Conservation (phyloP, 2,797 vertebrate genomes). For the Tapirus indicus region DNA sequence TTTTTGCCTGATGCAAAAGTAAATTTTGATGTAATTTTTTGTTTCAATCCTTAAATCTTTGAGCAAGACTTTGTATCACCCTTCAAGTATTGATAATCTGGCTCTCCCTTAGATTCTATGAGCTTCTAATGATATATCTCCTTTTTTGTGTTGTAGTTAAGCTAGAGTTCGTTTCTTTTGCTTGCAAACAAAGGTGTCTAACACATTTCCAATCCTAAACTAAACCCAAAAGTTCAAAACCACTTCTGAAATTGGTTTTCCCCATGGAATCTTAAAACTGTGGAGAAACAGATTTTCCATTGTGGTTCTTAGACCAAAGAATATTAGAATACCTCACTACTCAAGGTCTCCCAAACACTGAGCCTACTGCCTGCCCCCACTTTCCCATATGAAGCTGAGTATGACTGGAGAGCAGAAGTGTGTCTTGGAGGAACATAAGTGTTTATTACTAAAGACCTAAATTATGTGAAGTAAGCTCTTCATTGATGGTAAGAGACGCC, state of each 20-base stretch:
- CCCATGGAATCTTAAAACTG: not conserved
- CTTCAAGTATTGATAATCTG: not conserved
- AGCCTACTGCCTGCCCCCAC: not conserved
- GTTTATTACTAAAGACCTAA: not conserved
- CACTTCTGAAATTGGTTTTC: not conserved
- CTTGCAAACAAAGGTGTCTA: slow-evolving; percentile 34
- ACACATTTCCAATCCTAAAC: not conserved
- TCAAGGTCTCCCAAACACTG: not conserved
- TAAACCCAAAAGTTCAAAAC: slow-evolving; percentile 45
- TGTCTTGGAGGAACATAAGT: not conserved
- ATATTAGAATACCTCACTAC: not conserved
- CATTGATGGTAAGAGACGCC: not conserved
- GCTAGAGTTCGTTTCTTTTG: not conserved
- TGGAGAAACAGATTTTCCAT: slow-evolving; percentile 7
- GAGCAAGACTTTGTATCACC: not conserved
- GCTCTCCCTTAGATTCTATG: not conserved
- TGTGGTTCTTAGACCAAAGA: not conserved
- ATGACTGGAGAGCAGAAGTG: not conserved
- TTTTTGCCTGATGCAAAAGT: not conserved
- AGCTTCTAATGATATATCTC: not conserved
- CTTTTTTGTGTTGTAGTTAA: not conserved
- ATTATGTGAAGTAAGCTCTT: not conserved
- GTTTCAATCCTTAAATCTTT: slow-evolving; percentile 6
- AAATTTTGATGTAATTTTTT: not conserved
- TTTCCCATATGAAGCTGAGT: not conserved